A percentile compares a stretch with the other conserved stretches of the same genome.
Evolutionary conservation across 2,113 vertebrate genomes (phyloP).

Genomic region (Hyla sarda): DNA sequence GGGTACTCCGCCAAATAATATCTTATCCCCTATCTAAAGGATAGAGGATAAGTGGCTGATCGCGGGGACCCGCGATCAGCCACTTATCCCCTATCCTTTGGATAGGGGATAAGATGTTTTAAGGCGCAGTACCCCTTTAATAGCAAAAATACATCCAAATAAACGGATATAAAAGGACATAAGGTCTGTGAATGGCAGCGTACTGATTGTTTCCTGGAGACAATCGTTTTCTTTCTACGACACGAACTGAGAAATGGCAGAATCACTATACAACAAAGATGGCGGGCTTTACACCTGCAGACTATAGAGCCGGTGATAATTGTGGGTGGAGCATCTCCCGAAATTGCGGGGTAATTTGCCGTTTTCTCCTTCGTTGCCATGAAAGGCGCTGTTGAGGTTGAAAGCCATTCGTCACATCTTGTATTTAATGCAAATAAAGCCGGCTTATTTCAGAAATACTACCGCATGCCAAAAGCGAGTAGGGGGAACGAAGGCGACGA

Average conservation of each 20-base stretch:
- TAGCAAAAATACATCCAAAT: too few relatives aligned
- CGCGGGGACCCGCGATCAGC: too few relatives aligned
- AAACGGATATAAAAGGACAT: too few relatives aligned
- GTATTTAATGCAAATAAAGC: constrained; percentile 32
- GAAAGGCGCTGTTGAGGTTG: background rate
- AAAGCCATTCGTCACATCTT: background rate
- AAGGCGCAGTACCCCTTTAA: too few relatives aligned
- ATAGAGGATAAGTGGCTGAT: too few relatives aligned
- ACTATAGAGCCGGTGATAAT: too few relatives aligned
- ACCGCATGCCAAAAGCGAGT: background rate
- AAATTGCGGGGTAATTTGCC: background rate
- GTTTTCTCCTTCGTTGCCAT: background rate
- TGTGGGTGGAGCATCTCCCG: background rate
- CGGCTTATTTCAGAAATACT: constrained; percentile 28
- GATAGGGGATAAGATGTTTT: too few relatives aligned
- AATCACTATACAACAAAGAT: background rate
- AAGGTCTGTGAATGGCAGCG: background rate
- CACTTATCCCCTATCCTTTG: too few relatives aligned
- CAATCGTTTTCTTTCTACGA: background rate
- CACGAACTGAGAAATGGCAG: background rate
- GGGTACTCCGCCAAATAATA: too few relatives aligned
- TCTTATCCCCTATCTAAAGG: too few relatives aligned
- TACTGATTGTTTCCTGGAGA: background rate
- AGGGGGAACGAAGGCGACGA: background rate
- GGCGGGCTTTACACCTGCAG: background rate